Evolutionary conservation across 2,113 vertebrate genomes (phyloP).

Genomic region (Mionectes macconnelli): DNA sequence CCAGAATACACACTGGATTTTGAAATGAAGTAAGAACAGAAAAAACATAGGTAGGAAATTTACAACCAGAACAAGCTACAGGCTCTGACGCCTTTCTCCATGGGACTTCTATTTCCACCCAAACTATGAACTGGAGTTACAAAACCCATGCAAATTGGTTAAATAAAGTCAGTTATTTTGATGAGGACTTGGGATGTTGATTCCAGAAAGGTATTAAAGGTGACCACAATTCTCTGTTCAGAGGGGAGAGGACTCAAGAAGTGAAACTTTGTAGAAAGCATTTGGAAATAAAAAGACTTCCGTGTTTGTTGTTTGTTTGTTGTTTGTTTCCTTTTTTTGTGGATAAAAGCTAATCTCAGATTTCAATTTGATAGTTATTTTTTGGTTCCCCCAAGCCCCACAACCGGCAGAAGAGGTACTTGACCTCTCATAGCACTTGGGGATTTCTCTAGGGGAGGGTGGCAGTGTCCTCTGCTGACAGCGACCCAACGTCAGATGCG

Average conservation of each 20-base stretch:
- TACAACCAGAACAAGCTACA: neutral
- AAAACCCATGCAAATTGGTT: neutral
- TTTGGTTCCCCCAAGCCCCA: neutral
- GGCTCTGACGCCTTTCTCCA: neutral
- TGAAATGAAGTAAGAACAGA: neutral
- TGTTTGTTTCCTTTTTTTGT: no score
- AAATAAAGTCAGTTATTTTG: neutral
- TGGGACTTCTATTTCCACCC: neutral
- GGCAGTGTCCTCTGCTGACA: neutral
- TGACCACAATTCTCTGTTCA: neutral
- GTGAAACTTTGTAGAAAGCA: neutral
- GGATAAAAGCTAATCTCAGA: neutral
- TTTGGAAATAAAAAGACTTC: neutral
- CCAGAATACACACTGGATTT: accelerated
- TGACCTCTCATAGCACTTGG: neutral
- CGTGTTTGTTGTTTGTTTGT: no score
- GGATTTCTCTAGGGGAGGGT: neutral
- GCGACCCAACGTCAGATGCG: neutral
- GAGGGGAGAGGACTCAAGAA: neutral
- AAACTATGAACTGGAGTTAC: neutral
- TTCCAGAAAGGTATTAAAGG: neutral
- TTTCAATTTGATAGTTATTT: neutral
- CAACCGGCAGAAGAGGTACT: neutral
- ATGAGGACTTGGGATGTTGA: accelerated
- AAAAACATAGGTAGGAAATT: neutral